phyloP scores from a whole-genome alignment of 2,113 vertebrate species.

The Arizona elegans region DNA sequence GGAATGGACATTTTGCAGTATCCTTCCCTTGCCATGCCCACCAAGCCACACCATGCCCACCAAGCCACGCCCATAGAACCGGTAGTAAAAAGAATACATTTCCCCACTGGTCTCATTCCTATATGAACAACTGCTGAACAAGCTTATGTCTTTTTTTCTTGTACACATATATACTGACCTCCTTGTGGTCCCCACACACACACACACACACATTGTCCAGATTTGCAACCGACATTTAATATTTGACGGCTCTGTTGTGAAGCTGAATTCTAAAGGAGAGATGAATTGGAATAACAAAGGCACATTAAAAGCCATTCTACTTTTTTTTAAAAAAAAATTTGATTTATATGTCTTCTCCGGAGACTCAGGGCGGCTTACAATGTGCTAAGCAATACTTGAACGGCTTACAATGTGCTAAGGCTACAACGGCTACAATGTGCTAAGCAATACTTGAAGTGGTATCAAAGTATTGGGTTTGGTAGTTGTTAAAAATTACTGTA shows the following conservation, averaged over 20 bases:
- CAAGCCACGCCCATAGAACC: too few species aligned
- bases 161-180: background rate
- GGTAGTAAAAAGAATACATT: too few species aligned
- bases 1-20: too few species aligned
- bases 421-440: too few species aligned
- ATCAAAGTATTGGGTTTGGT: background rate
- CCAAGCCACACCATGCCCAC: too few species aligned
- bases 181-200: too few species aligned
- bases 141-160: background rate
- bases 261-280: background rate
- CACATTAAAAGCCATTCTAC: background rate
- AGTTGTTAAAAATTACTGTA: background rate
- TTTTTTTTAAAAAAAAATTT: too few species aligned
- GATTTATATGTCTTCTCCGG: too few species aligned
- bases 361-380: too few species aligned
- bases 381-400: too few species aligned
- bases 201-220: background rate
- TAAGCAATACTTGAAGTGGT: background rate
- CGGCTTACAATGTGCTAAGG: too few species aligned
- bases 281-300: background rate
- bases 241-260: background rate
- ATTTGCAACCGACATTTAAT: background rate
- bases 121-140: background rate
- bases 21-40: too few species aligned
- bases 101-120: background rate